These are phyloP conservation scores for Buphagus erythrorhynchus DNA, from an alignment of 2,797 vertebrate genomes.

Conservation along the genomic window DNA sequence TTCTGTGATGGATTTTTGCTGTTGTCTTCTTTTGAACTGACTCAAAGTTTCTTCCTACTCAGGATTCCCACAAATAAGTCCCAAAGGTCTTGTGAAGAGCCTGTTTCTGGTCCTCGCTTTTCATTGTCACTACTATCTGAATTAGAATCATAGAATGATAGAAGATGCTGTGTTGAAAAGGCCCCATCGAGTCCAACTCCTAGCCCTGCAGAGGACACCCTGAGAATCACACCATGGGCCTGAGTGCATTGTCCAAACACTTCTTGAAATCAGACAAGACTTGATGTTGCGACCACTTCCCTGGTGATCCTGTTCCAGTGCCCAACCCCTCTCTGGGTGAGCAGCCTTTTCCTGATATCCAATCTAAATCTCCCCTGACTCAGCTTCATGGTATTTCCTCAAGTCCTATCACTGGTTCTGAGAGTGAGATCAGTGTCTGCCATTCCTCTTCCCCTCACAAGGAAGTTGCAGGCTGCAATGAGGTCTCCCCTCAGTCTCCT, in stretches of 20 bases:
- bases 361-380: not conserved
- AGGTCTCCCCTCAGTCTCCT: not conserved
- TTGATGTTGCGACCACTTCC: not conserved
- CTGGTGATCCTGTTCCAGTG: not conserved
- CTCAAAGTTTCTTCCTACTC: not conserved
- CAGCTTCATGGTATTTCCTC: not conserved
- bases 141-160: not conserved
- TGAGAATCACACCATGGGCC: not conserved
- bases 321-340: fast-evolving
- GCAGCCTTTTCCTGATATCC: not conserved
- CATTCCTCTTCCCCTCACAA: not conserved
- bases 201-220: not conserved
- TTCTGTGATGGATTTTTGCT: not conserved
- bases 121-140: not conserved
- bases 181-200: fast-evolving
- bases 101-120: not conserved
- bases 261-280: not conserved
- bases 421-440: not conserved
- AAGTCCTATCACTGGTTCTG: not conserved
- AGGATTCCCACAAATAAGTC: not conserved
- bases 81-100: not conserved
- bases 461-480: not conserved
- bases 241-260: not conserved
- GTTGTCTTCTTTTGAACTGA: not conserved
- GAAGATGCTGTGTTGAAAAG: not conserved